A percentile compares a stretch with the other conserved stretches of the same genome.
These are phyloP conservation scores for Eucriotettix oculatus DNA, from an alignment of 2,888 invertebrate genomes.

Conservation along the genomic window DNA sequence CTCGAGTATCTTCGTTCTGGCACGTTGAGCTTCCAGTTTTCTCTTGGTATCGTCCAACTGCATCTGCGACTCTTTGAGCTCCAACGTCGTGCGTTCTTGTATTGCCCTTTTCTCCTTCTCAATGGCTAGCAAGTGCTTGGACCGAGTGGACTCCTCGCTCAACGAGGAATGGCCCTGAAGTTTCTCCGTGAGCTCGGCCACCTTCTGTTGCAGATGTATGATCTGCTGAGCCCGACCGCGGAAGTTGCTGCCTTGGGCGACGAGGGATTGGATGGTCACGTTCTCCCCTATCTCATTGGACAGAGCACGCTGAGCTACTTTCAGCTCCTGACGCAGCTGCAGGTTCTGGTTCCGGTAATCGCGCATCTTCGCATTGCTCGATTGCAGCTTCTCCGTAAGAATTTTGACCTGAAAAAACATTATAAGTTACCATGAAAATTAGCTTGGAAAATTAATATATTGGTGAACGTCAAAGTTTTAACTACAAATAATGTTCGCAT, in stretches of 20 bases:
- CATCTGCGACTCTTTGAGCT: background rate
- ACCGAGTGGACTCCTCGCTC: background rate
- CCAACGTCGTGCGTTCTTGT: background rate
- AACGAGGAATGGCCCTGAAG: background rate
- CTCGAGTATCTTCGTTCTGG: background rate
- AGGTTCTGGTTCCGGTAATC: background rate
- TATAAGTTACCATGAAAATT: too few relatives aligned
- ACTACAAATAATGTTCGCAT: too few relatives aligned
- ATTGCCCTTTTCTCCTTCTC: background rate
- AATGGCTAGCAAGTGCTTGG: background rate
- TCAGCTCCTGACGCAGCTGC: background rate
- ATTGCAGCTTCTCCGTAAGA: background rate
- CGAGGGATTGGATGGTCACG: too few relatives aligned
- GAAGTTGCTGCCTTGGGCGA: background rate
- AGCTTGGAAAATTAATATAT: too few relatives aligned
- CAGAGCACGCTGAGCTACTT: background rate
- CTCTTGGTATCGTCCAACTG: background rate
- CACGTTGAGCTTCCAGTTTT: background rate
- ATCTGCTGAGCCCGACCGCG: background rate
- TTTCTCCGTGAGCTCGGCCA: background rate
- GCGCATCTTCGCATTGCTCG: background rate
- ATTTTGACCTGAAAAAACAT: too few relatives aligned
- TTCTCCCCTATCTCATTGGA: background rate
- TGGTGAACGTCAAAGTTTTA: too few relatives aligned
- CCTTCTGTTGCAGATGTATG: background rate